Base-by-base conservation (phyloP, 2,113 vertebrate species). In the Cinclus mexicanus region DNA sequence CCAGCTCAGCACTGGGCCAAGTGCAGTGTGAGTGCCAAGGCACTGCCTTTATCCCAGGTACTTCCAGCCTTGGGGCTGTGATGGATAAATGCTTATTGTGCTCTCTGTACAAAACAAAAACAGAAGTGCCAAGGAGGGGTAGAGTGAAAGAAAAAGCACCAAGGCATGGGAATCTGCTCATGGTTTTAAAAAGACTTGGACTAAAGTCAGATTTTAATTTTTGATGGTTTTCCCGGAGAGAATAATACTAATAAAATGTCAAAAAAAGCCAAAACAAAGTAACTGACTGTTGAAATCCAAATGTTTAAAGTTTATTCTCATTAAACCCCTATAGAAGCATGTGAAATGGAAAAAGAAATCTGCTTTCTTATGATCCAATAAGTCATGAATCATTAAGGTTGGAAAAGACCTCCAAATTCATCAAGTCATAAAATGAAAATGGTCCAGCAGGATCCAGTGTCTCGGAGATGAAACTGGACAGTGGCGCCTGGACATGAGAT, bases 321-420 rank as follows among this genome's bases (percentile, higher is more conserved):
- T 69, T 69, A 90, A 72, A 31, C 11, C 7, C 42, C 59, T 55
- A 12, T 18, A 57, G 77, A 87, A 91, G 79, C 5, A 44, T 1
- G 4, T 81, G 42, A 78, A 89, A 87, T 44, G 11, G 64, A 60
- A 87, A 81, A 88, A 80, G 19, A 56, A 92, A 86, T 72, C 24
- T 2, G 3, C 20, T 87, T 88, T 49, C 49, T 89, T 75, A 57
- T 7, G 39, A 61, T 18, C 16, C 55, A 46, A 0, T 14, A 44
- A 80, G 26, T n/a, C 49, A 42, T 5, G 41, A 69, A 28, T 33
- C 55, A 19, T 83, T 68, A 61, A 22, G 14, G n/a, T 11, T 76
- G 63, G 71, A 35, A 69, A 90, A 55, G 31, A 6, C 41, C 25
- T 49, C 31, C 22, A 61, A 77, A 25, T 19, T 16, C 41, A 69